phyloP scores from a whole-genome alignment of 2,888 invertebrate species.

The Torymus aiolomorphi region DNA sequence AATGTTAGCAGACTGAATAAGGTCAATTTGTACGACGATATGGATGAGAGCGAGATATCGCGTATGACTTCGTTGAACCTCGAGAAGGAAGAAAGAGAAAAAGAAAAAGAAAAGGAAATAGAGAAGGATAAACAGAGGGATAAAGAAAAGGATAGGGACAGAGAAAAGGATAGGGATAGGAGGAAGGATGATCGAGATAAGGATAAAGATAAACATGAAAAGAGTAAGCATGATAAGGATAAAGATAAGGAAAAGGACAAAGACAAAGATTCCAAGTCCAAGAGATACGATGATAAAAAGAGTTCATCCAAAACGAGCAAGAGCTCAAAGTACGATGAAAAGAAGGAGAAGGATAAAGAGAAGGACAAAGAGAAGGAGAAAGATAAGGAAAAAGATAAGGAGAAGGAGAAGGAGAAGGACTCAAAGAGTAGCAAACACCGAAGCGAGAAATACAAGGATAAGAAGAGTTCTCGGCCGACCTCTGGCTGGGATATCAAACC shows the following conservation, averaged over 20 bases:
- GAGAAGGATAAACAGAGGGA: slow-evolving; percentile 57
- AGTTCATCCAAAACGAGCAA: slow-evolving; percentile 32
- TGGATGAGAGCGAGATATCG: slow-evolving; percentile 64
- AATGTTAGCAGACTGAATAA: slow-evolving; percentile 70
- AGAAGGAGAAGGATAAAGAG: slow-evolving; percentile 33
- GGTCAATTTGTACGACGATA: slow-evolving; percentile 69
- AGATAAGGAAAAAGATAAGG: slow-evolving; percentile 13
- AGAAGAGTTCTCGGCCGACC: neutral
- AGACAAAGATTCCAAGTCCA: slow-evolving; percentile 53
- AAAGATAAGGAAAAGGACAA: slow-evolving; percentile 24
- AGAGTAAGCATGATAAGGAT: slow-evolving; percentile 28
- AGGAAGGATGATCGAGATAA: slow-evolving; percentile 41
- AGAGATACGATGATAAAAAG: slow-evolving; percentile 46
- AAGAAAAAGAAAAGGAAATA: slow-evolving; percentile 61
- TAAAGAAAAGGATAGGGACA: slow-evolving; percentile 59
- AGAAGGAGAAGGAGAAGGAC: slow-evolving; percentile 22
- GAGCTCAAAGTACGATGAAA: slow-evolving; percentile 38
- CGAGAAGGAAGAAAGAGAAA: slow-evolving; percentile 59
- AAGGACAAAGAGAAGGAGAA: slow-evolving; percentile 34
- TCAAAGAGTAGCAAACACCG: slow-evolving; percentile 15
- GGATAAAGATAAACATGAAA: slow-evolving; percentile 39
- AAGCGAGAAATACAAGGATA: slow-evolving; percentile 23
- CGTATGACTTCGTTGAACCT: slow-evolving; percentile 31
- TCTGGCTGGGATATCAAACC: slow-evolving; percentile 57
- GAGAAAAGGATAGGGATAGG: slow-evolving; percentile 57